Evolutionary conservation across 1,140 invertebrate species (phyloP), one percentile per base, ranked within the genome.

Genomic region (Sycobia sp.): DNA sequence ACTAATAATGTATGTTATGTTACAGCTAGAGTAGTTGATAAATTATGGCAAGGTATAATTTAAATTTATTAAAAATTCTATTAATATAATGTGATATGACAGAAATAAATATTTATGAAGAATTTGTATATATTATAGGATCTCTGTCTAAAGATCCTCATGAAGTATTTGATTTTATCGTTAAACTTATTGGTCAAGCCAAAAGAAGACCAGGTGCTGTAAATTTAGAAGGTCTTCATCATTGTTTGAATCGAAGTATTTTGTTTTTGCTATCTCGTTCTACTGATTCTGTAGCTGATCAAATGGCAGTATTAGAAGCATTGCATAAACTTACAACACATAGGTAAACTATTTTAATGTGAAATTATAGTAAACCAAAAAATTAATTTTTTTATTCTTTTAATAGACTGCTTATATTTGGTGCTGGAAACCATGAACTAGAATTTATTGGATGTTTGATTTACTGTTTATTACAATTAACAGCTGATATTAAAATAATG

Each of bases 371-470:
- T 60, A 43, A 16, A 62, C 50, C 5, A 14, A 53, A n/a, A 16
- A 34, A 36, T 25, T 20, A 47, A 23, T 2, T 20, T 38, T 22
- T 9, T 53, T 3, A 38, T 8, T 16, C 4, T 14, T 56, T 5
- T 60, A 69, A 67, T 72, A 90, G 92, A 67, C 79, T 91, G 58
- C 82, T 98, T 1, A 89, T 99, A 44, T 96, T 99, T 76, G 95
- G 95, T 14, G 91, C 94, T 41, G 92, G 92, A 10, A 98, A 98
- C 81, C 94, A 95, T 73, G 95, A 98, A 75, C 80, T 93, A 34
- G 95, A 98, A 74, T 99, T 98, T 75, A 91, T 98, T 61, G 95
- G 94, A 1, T 97, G 96, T 76, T 82, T 99, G 4, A 95, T 93
- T 11, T 97, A 96, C 76, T 97, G 96, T 77, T 82, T 99, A n/a